These are phyloP conservation scores for Leptogaster cylindrica DNA, from an alignment of 2,888 invertebrate species.

Conservation along the genomic window DNA sequence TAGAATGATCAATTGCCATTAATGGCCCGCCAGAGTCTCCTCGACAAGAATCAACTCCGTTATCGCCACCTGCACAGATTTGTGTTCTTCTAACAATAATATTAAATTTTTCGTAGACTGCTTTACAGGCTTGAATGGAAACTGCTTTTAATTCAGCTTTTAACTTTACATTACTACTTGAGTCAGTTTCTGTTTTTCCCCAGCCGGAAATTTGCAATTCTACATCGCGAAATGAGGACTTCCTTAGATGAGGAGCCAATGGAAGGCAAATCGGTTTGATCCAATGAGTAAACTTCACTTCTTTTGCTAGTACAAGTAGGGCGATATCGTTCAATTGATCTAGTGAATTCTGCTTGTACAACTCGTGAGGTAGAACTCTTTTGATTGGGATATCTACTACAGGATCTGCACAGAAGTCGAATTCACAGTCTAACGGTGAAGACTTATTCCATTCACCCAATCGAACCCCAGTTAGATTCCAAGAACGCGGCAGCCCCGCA, in stretches of 20 bases:
- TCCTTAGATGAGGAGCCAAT: conserved; percentile 52
- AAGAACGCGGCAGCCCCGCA: conserved; percentile 67
- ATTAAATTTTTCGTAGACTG: conserved; percentile 63
- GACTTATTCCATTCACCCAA: conserved; percentile 66
- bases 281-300: conserved; percentile 66
- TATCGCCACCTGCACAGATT: conserved; percentile 68
- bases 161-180: conserved; percentile 64
- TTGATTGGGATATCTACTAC: conserved; percentile 70
- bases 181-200: conserved; percentile 67
- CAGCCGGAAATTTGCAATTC: conserved; percentile 69
- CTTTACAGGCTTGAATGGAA: conserved; percentile 62
- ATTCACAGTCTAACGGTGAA: conserved; percentile 67
- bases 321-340: conserved; percentile 77
- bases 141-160: conserved; percentile 65
- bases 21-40: conserved; percentile 72
- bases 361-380: conserved; percentile 69
- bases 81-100: conserved; percentile 65
- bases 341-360: conserved; percentile 66
- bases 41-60: conserved; percentile 65
- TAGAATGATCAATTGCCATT: conserved; percentile 62
- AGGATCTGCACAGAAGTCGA: conserved; percentile 68
- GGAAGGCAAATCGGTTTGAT: conserved; percentile 70
- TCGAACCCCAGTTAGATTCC: conserved; percentile 64
- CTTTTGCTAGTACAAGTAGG: conserved; percentile 67
- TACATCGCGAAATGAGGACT: conserved; percentile 60